phyloP scores from a whole-genome alignment of 92 coral and sea anemone species.

The Virgularia gustaviana region DNA sequence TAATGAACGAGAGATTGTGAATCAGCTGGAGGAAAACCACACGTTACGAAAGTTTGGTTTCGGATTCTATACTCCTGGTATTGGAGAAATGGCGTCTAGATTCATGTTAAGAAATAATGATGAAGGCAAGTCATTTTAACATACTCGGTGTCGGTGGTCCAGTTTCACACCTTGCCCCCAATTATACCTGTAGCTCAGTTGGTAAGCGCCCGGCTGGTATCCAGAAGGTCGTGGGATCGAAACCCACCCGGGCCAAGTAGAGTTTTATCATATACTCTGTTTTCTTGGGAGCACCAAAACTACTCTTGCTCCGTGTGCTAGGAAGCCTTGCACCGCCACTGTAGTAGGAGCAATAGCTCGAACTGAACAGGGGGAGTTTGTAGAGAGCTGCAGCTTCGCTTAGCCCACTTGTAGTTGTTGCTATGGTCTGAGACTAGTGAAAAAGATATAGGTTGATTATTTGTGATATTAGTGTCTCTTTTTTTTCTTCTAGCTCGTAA shows the following conservation, averaged over 20 bases:
- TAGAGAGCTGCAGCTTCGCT: too few relatives aligned
- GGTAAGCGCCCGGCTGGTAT: too few relatives aligned
- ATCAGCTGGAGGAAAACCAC: constrained; percentile 13
- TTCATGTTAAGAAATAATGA: constrained; percentile 22
- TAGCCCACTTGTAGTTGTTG: too few relatives aligned
- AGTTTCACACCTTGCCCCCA: neutral
- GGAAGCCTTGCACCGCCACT: too few relatives aligned
- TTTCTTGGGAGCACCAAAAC: neutral
- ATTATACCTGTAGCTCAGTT: neutral
- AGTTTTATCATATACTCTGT: neutral
- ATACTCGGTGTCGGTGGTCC: neutral
- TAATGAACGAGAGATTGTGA: constrained; percentile 26
- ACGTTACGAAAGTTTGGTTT: constrained; percentile 29
- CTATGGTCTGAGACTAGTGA: too few relatives aligned
- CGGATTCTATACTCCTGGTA: constrained; percentile 23
- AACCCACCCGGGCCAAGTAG: too few relatives aligned
- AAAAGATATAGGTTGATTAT: neutral
- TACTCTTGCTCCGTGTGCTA: neutral
- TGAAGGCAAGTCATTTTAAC: neutral
- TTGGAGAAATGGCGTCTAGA: constrained; percentile 27
- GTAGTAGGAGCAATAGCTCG: too few relatives aligned
- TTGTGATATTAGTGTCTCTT: neutral
- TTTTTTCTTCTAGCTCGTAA: constrained; percentile 7
- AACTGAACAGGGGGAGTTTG: too few relatives aligned
- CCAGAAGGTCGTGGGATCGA: too few relatives aligned